Base-by-base conservation (phyloP, 2,113 vertebrate species). In the Panthera leo region DNA sequence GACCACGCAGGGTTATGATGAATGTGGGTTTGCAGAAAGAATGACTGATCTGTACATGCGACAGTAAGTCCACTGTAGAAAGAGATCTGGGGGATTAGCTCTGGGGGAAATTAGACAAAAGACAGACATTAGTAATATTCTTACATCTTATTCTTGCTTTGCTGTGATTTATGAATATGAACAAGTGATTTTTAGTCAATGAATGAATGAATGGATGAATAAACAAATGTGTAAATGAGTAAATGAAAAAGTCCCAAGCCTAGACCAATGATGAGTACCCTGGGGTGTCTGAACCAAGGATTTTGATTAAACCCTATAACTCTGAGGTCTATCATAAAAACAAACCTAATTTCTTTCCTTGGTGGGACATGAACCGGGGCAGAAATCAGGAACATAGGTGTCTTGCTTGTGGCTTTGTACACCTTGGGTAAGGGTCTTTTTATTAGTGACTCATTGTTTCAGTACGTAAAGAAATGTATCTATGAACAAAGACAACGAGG, bases 251-350 rank as follows among this genome's bases (percentile, higher is more conserved):
- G 6, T 53, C 1, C 25, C 11, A 48, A 16, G 7, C 53, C 11
- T 31, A 23, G 61, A 96, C 93, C 93, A 45, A 11, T 96, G 91
- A 95, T 87, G 97, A 75, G 67, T 39, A 21, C 68, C 93, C 97
- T 96, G 84, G 95, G 91, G 88, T 96, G 63, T 94, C 80, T 97
- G 96, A 95, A 89, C 93, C 73, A 73, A 39, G 67, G 87, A 93
- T 89, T 95, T 78, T 94, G 93, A 94, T 97, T 95, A 97, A 96
- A 73, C 53, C 84, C 68, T 73, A 0, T 71, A 13, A 78, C 87
- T 95, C 96, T 94, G 96, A 97, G 87, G 87, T 89, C 79, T 3
- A 1, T 48, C 82, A 19, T n/a, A 6, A 36, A 83, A 51, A 70
- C 70, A 12, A 67, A 70, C 5, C 36, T 36, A 13, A 63, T 45